Evolutionary conservation across 2,113 vertebrate genomes (phyloP).

Genomic region (Ramphastos sulfuratus): DNA sequence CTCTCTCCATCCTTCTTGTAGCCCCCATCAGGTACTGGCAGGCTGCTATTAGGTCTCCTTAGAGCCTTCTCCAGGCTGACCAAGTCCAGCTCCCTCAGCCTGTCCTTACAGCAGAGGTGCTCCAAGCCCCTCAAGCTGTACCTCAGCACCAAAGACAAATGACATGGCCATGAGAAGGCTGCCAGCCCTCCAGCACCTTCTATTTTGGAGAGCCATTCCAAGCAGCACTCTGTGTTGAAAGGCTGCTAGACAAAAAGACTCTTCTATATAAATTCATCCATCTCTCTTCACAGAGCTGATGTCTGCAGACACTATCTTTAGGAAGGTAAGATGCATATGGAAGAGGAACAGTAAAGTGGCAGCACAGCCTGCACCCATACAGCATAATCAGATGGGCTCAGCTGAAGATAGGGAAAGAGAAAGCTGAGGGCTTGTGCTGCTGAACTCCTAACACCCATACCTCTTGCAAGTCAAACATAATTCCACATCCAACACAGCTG

Average conservation of each 20-base stretch:
- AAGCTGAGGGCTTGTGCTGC: neutral
- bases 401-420: neutral
- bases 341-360: neutral
- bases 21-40: too few species aligned
- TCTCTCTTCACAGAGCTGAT: slow-evolving; percentile 1
- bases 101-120: too few species aligned
- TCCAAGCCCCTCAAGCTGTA: neutral
- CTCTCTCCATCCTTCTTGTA: too few species aligned
- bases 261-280: neutral
- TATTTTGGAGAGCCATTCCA: neutral
- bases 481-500: neutral
- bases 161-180: accelerated
- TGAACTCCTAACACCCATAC: neutral
- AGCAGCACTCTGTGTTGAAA: neutral
- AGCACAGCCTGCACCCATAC: neutral
- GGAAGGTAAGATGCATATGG: slow-evolving; percentile 15
- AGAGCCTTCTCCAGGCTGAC: too few species aligned
- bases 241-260: slow-evolving; percentile 30
- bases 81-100: too few species aligned
- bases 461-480: neutral
- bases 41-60: too few species aligned
- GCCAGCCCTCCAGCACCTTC: neutral
- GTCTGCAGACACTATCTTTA: neutral
- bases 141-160: neutral
- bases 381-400: neutral